These are phyloP conservation scores for Gymnoscopelus microlampas DNA, from an alignment of 2,797 vertebrate genomes.

Conservation along the genomic window DNA sequence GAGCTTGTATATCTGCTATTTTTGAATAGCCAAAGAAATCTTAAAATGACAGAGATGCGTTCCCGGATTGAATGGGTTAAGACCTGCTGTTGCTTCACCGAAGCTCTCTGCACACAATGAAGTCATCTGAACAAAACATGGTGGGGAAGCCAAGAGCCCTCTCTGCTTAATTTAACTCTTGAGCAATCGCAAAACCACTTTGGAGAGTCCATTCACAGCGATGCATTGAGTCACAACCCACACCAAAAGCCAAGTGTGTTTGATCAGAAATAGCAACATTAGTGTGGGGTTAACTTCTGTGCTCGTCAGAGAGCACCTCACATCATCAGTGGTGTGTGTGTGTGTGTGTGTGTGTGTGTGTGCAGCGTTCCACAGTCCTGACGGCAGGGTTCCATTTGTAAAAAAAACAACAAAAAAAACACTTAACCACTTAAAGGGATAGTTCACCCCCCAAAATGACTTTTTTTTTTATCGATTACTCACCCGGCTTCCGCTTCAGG, in stretches of 20 bases:
- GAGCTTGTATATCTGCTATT: too few relatives aligned
- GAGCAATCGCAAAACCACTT: conserved; percentile 47
- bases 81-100: conserved; percentile 6
- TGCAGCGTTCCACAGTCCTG: conserved; percentile 49
- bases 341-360: conserved; percentile 5
- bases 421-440: too few relatives aligned
- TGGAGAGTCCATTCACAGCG: conserved; percentile 46
- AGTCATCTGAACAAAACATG: conserved; percentile 35
- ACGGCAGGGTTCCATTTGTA: conserved; percentile 26
- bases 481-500: too few relatives aligned
- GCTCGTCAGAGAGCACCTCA: conserved; percentile 42
- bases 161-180: conserved; percentile 56
- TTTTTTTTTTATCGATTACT: too few relatives aligned
- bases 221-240: conserved; percentile 64
- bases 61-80: not conserved
- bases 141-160: conserved; percentile 39
- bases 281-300: conserved; percentile 19
- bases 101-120: not conserved
- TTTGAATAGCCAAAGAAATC: too few relatives aligned
- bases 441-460: too few relatives aligned
- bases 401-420: not conserved
- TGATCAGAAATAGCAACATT: conserved; percentile 63
- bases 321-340: conserved; percentile 52
- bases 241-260: conserved; percentile 53
- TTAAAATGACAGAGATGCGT: too few relatives aligned